Evolutionary conservation across 2,113 vertebrate species (phyloP).

Genomic region (Morone chrysops): DNA sequence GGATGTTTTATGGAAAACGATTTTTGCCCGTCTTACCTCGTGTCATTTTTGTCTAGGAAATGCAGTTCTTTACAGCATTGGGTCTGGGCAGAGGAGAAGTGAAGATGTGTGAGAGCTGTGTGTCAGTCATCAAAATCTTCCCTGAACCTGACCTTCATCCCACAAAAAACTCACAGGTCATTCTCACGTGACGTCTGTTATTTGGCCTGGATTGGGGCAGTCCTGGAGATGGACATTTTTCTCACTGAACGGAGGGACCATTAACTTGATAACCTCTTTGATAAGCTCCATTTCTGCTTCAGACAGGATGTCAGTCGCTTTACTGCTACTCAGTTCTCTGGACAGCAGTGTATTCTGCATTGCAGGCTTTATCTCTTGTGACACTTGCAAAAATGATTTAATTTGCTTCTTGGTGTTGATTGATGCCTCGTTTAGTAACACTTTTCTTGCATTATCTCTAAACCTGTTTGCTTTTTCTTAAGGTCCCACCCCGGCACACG

Average conservation of each 20-base stretch:
- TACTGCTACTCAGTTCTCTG: not conserved
- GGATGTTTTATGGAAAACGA: not conserved
- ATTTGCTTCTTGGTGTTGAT: constrained; percentile 3
- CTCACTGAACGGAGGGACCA: not conserved
- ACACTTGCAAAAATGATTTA: not conserved
- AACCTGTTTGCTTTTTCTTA: not conserved
- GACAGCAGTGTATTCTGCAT: not conserved
- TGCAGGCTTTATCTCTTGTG: not conserved
- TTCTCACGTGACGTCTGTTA: constrained; percentile 7
- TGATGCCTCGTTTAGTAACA: not conserved
- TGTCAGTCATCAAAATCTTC: constrained; percentile 30
- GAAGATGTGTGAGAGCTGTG: constrained; percentile 15
- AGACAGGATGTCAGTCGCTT: not conserved
- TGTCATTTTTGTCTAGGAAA: constrained; percentile 43
- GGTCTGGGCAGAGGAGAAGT: constrained; percentile 16
- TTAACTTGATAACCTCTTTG: not conserved
- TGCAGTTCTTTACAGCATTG: constrained; percentile 6
- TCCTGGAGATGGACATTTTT: constrained; percentile 10
- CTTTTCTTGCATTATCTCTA: not conserved
- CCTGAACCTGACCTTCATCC: not conserved
- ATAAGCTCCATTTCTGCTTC: constrained; percentile 41
- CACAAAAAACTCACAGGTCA: constrained; percentile 13
- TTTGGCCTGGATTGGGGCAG: constrained; percentile 13
- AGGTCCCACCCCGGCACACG: not conserved
- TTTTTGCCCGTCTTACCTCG: constrained; percentile 6